Conservation (phyloP, 2,113 vertebrate genomes). For the Dasypus novemcinctus region DNA sequence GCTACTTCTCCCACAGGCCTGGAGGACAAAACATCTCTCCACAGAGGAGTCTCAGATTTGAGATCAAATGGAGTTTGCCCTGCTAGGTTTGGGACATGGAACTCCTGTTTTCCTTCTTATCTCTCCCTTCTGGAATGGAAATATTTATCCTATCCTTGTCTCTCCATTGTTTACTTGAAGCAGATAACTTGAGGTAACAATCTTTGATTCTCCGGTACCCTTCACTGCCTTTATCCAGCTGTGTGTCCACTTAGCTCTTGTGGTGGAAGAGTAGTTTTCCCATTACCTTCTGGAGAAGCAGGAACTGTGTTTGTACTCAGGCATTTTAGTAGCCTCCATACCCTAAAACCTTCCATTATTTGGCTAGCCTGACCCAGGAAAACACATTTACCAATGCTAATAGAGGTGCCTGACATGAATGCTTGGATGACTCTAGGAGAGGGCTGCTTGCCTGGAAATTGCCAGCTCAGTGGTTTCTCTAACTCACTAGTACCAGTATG, state of each 20-base stretch:
- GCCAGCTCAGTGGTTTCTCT: not conserved
- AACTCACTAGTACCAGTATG: not conserved
- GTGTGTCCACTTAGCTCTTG: not conserved
- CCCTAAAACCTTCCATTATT: too few relatives aligned
- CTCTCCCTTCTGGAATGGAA: too few relatives aligned
- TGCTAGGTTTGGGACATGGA: too few relatives aligned
- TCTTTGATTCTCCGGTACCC: not conserved
- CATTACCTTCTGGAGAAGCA: not conserved
- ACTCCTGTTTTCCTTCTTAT: too few relatives aligned
- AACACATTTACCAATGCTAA: too few relatives aligned
- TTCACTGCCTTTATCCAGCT: too few relatives aligned
- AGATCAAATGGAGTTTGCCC: too few relatives aligned
- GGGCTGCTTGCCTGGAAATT: accelerated
- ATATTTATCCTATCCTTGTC: too few relatives aligned
- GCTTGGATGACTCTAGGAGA: not conserved
- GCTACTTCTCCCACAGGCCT: too few relatives aligned
- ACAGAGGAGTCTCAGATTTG: too few relatives aligned
- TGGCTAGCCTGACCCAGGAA: not conserved
- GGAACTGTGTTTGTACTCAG: accelerated
- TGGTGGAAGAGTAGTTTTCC: not conserved
- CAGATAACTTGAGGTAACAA: not conserved
- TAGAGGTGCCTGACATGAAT: accelerated
- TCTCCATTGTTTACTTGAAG: too few relatives aligned
- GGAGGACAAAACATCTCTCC: too few relatives aligned
- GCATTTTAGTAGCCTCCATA: not conserved